These are phyloP conservation scores for Graphium colonna DNA, from an alignment of 2,888 invertebrate species.

Conservation along the genomic window DNA sequence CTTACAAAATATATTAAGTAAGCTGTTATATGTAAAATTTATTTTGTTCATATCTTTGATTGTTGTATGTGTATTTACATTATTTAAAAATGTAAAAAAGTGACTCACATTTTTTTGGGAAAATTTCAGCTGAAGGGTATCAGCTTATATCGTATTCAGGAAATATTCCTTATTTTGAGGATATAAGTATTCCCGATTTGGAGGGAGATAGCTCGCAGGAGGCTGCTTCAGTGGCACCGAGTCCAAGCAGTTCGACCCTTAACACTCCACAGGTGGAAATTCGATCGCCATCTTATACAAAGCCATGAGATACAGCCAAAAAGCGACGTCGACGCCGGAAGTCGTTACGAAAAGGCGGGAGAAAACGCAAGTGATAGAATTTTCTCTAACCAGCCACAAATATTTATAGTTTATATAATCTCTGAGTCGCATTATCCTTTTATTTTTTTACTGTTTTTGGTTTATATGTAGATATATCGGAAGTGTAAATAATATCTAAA, in stretches of 20 bases:
- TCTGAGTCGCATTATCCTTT: neutral
- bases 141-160: conserved; percentile 79
- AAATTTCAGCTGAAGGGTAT: conserved; percentile 76
- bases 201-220: conserved; percentile 59
- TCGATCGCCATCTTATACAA: conserved; percentile 54
- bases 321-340: neutral
- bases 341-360: neutral
- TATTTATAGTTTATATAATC: neutral
- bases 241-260: conserved; percentile 49
- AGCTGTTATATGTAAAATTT: neutral
- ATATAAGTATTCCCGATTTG: conserved; percentile 66
- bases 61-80: too few species aligned
- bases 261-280: conserved; percentile 65
- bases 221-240: conserved; percentile 40
- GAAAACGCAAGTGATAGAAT: conserved; percentile 3
- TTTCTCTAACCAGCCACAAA: neutral
- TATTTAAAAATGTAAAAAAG: conserved; percentile 6
- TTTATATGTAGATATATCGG: neutral
- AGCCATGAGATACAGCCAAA: conserved; percentile 43
- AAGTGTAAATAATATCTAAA: neutral
- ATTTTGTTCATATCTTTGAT: neutral
- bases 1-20: neutral
- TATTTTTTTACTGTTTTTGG: neutral
- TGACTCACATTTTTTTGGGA: conserved; percentile 35
- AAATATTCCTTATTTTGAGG: conserved; percentile 77